Evolutionary conservation across 1,140 invertebrate genomes (phyloP).

Genomic region (Anoplolepis gracilipes): DNA sequence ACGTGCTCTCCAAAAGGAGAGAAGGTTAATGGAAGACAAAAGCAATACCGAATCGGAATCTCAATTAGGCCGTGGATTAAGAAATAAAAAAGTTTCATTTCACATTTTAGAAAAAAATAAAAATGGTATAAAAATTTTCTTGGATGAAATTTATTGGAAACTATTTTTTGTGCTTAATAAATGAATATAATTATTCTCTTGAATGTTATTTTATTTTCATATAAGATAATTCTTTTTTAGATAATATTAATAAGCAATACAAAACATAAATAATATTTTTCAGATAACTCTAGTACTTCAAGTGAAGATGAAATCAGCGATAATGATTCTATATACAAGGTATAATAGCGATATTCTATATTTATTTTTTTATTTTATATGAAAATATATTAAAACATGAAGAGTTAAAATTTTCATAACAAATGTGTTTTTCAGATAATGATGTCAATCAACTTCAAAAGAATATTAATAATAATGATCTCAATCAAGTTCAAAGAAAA

Average conservation of each 20-base stretch:
- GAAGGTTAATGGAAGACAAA: neutral
- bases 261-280: neutral
- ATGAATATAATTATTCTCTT: too few species aligned
- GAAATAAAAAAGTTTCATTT: neutral
- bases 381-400: constrained; percentile 3
- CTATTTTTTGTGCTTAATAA: too few species aligned
- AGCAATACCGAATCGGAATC: neutral
- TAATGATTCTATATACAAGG: neutral
- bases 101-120: neutral
- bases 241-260: neutral
- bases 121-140: neutral
- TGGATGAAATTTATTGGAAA: neutral
- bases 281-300: neutral
- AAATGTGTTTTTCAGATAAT: neutral
- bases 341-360: neutral
- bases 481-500: too few species aligned
- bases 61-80: neutral
- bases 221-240: neutral
- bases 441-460: neutral
- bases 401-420: neutral
- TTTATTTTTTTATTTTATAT: neutral
- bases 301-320: neutral
- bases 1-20: neutral
- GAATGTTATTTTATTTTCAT: neutral
- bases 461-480: neutral